phyloP scores from a whole-genome alignment of 2,113 vertebrate genomes.

The Centropus unirufus region DNA sequence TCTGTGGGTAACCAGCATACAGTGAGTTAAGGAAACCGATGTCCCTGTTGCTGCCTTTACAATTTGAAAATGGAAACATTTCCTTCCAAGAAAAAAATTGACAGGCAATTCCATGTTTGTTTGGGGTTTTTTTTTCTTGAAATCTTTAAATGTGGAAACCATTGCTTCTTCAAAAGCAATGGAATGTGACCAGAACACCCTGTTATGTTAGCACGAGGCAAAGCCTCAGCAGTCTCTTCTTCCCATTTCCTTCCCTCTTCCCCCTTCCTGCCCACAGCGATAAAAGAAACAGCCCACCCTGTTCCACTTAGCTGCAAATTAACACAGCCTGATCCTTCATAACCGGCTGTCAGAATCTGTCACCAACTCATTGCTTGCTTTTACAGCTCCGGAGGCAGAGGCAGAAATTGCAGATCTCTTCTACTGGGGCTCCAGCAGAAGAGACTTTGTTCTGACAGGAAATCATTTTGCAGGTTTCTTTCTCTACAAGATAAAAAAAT shows the following conservation, averaged over 20 bases:
- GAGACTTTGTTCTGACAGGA: neutral
- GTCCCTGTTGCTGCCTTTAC: fast-evolving
- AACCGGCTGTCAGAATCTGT: slow-evolving; percentile 16
- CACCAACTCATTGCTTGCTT: neutral
- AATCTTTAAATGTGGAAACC: neutral
- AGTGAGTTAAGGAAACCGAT: neutral
- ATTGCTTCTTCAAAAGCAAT: neutral
- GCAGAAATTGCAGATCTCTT: neutral
- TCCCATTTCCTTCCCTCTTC: neutral
- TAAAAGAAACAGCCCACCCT: neutral
- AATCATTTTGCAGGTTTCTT: neutral
- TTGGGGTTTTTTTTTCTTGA: neutral
- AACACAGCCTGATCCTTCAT: slow-evolving; percentile 4
- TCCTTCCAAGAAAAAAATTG: neutral
- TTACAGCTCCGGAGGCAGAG: slow-evolving; percentile 3
- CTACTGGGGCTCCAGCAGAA: neutral
- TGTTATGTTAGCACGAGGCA: neutral
- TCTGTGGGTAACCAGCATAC: neutral
- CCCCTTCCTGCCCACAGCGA: neutral
- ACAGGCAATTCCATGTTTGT: neutral
- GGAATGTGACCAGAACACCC: neutral
- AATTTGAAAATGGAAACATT: neutral
- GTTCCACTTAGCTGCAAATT: neutral
- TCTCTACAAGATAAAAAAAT: neutral
- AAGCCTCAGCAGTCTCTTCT: neutral